A percentile compares a stretch with the other conserved stretches of the same genome.
Conservation (phyloP, 2,797 vertebrate genomes). For the Harpagifer antarcticus region DNA sequence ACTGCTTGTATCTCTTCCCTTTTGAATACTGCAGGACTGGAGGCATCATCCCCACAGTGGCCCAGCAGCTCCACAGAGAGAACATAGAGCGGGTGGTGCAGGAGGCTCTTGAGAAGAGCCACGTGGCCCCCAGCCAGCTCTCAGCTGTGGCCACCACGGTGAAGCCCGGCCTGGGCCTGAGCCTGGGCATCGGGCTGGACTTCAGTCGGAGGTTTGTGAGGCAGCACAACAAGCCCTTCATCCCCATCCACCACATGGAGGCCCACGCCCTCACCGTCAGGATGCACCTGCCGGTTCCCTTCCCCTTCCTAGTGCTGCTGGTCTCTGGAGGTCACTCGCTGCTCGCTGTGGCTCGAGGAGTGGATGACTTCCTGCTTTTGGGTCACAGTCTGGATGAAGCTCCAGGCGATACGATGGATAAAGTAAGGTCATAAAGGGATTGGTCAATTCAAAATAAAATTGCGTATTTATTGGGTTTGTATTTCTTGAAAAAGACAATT, state of each 20-base stretch:
- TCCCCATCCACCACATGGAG: constrained; percentile 99
- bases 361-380: constrained; percentile 94
- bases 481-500: too few relatives aligned
- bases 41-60: constrained; percentile 93
- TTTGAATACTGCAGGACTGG: constrained; percentile 84
- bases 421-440: constrained; percentile 80
- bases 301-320: constrained; percentile 95
- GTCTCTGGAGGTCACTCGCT: constrained; percentile 96
- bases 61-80: constrained; percentile 93
- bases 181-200: constrained; percentile 89
- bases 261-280: constrained; percentile 94
- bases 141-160: constrained; percentile 92
- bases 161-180: constrained; percentile 92
- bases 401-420: constrained; percentile 93
- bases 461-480: too few relatives aligned
- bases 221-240: constrained; percentile 88
- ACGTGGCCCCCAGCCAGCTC: constrained; percentile 83
- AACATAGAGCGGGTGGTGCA: constrained; percentile 90
- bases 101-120: constrained; percentile 86
- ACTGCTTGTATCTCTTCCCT: neutral
- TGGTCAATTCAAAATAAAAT: too few relatives aligned
- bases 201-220: constrained; percentile 89
- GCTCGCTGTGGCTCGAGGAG: constrained; percentile 88
- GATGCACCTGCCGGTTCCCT: constrained; percentile 86
- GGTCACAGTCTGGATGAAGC: constrained; percentile 92